Evolutionary conservation across 2,888 invertebrate species (phyloP), one percentile per base, ranked within the genome.

Genomic region (Morpho deidamia): DNA sequence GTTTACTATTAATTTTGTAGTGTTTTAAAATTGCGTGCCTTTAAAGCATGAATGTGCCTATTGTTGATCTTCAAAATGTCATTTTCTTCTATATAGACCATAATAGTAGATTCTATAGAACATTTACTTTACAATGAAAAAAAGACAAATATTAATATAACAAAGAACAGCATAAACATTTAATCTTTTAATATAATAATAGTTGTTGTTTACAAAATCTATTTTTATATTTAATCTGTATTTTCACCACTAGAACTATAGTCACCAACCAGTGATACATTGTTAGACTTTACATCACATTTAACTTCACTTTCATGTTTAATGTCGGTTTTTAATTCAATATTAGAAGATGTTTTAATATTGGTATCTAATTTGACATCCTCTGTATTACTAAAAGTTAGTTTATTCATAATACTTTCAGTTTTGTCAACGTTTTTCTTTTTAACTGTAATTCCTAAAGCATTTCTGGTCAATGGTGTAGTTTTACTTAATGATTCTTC

Each of bases 401-500:
- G 52, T 8, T 66, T 45, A 48, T 12, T 11, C 7, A 7, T 7
- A 55, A 23, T 42, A 11, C 8, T 7, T 11, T 32, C 33, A 51
- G n/a, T 8, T 44, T 56, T 45, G 8, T 37, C 68, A 72, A 76
- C 57, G 23, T 50, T 54, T 11, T 12, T 49, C 8, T 56, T 75
- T 60, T 84, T 90, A 35, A 89, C 59, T 37, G 76, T 72, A 39
- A 90, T 87, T 1, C 90, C 90, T 58, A 90, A 72, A 8, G 73
- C 58, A 66, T 81, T 81, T 68, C 89, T 81, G 7, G 77, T 79
- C 41, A 86, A 61, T 1, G 60, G 58, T 23, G 62, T 53, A 58
- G 64, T 79, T 69, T 84, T 86, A 50, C 71, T 86, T 0, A 92
- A 68, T 0, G 86, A 81, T 61, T 91, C 92, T 61, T 92, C 91